A percentile compares a stretch with the other conserved stretches of the same genome.
Conservation (phyloP, 2,113 vertebrate species). For the Jacana jacana region DNA sequence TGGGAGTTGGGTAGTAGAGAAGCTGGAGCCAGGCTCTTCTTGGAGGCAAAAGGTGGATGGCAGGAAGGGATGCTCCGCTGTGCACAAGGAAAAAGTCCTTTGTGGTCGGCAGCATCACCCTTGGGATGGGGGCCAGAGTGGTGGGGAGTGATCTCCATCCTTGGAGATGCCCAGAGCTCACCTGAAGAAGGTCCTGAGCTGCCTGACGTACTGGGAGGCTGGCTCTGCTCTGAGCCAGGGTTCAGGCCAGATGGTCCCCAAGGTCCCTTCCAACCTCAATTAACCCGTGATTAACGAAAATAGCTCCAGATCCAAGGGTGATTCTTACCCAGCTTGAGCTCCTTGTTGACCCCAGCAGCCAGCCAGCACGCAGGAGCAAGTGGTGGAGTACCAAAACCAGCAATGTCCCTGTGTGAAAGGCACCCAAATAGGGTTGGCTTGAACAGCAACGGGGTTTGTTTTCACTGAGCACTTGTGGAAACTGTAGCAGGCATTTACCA, state of each 20-base stretch:
- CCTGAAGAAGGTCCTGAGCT: not conserved
- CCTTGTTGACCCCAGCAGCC: not conserved
- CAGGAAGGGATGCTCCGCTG: not conserved
- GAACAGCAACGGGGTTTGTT: rapidly evolving
- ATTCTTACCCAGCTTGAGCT: not conserved
- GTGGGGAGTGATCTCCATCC: not conserved
- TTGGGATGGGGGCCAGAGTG: rapidly evolving
- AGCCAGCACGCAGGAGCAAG: not conserved
- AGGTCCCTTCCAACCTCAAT: not conserved
- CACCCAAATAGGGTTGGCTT: not conserved
- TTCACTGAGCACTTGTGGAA: not conserved
- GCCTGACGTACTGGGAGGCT: not conserved
- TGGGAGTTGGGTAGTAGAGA: rapidly evolving
- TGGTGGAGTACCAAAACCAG: not conserved
- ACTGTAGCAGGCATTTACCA: not conserved
- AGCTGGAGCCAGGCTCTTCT: not conserved
- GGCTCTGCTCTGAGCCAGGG: not conserved
- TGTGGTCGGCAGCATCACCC: not conserved
- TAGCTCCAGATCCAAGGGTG: rapidly evolving
- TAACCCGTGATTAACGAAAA: not conserved
- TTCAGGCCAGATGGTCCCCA: rapidly evolving
- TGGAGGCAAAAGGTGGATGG: not conserved
- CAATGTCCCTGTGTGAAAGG: not conserved
- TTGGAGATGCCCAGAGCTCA: not conserved
- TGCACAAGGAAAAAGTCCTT: not conserved